Evolutionary conservation across 1,140 invertebrate species (phyloP).

Genomic region (Brachionus rotundiformis): DNA sequence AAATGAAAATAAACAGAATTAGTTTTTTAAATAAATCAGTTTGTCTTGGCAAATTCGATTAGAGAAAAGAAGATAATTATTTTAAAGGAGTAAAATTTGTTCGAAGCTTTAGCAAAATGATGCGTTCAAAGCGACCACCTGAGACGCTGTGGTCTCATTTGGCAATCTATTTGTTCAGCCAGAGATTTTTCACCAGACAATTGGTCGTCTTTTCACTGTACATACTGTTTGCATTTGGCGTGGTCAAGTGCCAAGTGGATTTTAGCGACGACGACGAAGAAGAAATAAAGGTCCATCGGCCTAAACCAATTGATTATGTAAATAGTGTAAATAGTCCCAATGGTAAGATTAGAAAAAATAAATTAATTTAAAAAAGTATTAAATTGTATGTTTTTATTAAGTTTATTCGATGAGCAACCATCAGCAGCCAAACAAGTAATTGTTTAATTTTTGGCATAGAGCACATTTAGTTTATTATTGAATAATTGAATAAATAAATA

Average conservation of each 20-base stretch:
- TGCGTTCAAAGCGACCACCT: neutral
- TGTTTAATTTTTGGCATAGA: neutral
- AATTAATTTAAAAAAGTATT: too few species aligned
- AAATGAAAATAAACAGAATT: conserved; percentile 49
- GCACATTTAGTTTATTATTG: neutral
- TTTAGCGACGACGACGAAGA: conserved; percentile 31
- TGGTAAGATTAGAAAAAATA: neutral
- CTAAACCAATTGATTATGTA: conserved; percentile 21
- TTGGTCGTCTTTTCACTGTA: neutral
- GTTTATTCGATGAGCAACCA: neutral
- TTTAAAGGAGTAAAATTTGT: too few species aligned
- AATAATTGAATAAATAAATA: conserved; percentile 2
- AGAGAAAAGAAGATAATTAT: too few species aligned
- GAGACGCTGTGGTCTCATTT: neutral
- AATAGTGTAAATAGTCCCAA: conserved; percentile 21
- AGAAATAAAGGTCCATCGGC: neutral
- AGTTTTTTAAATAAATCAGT: conserved; percentile 46
- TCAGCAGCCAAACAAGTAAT: neutral
- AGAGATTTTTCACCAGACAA: neutral
- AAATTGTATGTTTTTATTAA: neutral
- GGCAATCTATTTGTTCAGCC: neutral
- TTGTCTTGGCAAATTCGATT: conserved; percentile 39
- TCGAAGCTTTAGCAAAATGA: too few species aligned
- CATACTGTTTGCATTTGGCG: neutral
- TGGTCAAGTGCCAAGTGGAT: neutral